Evolutionary conservation across 2,888 invertebrate species (phyloP).

Genomic region (Mimumesa dahlbomi): DNA sequence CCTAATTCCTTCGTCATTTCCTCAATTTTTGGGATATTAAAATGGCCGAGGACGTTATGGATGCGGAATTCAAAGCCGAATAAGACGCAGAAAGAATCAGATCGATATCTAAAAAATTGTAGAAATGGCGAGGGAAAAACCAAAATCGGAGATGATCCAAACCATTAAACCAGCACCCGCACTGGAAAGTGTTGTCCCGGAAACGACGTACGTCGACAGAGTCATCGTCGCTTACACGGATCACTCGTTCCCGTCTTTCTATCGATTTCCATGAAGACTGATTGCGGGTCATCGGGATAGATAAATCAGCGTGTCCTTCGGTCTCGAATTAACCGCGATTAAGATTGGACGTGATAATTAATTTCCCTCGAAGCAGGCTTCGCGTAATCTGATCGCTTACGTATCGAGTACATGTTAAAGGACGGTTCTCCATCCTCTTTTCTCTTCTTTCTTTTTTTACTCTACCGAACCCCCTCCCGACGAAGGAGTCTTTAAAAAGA

Average conservation of each 20-base stretch:
- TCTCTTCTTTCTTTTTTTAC: too few species aligned
- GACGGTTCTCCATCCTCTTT: conserved; percentile 9
- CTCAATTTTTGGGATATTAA: too few species aligned
- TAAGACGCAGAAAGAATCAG: too few species aligned
- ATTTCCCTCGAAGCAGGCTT: conserved; percentile 16
- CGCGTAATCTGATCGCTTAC: conserved; percentile 40
- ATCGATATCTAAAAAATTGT: too few species aligned
- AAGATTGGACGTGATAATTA: conserved; percentile 43
- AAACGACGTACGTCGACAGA: not conserved
- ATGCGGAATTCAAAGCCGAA: too few species aligned
- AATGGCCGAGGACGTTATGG: too few species aligned
- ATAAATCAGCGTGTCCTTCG: conserved; percentile 39
- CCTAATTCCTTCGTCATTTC: too few species aligned
- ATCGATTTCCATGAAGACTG: conserved; percentile 23
- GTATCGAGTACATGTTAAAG: conserved; percentile 20
- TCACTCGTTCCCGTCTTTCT: not conserved
- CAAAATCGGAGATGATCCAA: too few species aligned
- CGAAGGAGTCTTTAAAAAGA: conserved; percentile 22
- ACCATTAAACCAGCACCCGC: conserved; percentile 48
- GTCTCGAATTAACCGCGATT: conserved; percentile 40
- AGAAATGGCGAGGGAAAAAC: too few species aligned
- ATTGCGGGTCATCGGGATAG: conserved; percentile 26
- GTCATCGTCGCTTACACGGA: conserved; percentile 15
- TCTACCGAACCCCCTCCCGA: too few species aligned
- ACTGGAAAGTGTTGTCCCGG: conserved; percentile 40